These are phyloP conservation scores for Rousettus madagascariensis DNA, from an alignment of 2,797 vertebrate genomes.

Conservation along the genomic window DNA sequence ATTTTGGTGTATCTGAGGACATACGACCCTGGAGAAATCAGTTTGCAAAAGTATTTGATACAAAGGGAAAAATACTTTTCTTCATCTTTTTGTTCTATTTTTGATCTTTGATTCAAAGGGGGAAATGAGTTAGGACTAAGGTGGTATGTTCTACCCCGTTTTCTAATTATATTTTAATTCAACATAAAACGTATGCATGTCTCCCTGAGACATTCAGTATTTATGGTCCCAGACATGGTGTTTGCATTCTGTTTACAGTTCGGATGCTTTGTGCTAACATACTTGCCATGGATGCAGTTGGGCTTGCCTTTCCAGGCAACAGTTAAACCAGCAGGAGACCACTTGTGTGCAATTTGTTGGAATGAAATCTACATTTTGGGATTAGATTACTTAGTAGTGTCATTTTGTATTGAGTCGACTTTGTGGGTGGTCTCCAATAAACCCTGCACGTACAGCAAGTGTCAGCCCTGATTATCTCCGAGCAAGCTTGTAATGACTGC, in stretches of 20 bases:
- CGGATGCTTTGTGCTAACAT: conserved; percentile 22
- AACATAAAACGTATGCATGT: background rate
- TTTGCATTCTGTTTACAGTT: conserved; percentile 35
- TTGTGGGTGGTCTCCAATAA: conserved; percentile 66
- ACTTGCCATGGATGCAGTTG: conserved; percentile 9
- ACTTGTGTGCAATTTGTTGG: conserved; percentile 76
- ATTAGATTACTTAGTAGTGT: conserved; percentile 69
- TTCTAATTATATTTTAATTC: conserved; percentile 39
- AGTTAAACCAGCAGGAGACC: conserved; percentile 72
- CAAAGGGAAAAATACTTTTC: conserved; percentile 14
- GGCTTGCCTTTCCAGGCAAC: conserved; percentile 67
- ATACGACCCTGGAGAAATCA: background rate
- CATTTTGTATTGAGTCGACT: conserved; percentile 56
- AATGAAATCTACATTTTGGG: conserved; percentile 71
- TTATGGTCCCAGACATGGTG: background rate
- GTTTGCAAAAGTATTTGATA: background rate
- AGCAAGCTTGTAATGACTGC: conserved; percentile 75
- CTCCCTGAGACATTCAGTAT: background rate
- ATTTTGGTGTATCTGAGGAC: conserved; percentile 17
- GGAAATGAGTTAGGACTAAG: conserved; percentile 18
- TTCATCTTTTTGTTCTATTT: conserved; percentile 27
- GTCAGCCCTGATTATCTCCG: conserved; percentile 74
- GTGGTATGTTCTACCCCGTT: background rate
- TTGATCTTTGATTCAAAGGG: conserved; percentile 8
- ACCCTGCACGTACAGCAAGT: conserved; percentile 27